Base-by-base conservation (phyloP, 2,888 invertebrate genomes). In the Dynastes grantii region DNA sequence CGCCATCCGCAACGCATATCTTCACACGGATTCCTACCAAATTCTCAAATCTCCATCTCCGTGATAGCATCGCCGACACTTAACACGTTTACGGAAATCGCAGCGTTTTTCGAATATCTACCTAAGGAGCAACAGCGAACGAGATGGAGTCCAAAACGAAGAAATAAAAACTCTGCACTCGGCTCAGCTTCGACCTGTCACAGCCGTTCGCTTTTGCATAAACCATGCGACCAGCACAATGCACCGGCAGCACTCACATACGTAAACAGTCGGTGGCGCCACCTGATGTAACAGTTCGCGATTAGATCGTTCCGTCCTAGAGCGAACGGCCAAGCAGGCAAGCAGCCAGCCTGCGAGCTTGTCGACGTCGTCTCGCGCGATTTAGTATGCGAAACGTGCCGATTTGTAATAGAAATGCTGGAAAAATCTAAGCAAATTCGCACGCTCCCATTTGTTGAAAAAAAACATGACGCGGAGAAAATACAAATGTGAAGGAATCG, bases 281-380 rank as follows among this genome's bases (percentile, higher is more conserved):
- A 75, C 73, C 73, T 75, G 73, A 61, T 40, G 29, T 75, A 75
- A 75, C 73, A 61, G 49, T 75, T 75, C 58, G 73, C 73, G 73
- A 75, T 75, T 75, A 75, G 73, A 75, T 75, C 73, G 73, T 75
- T 61, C 27, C 73, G 61, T 61, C 27, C 27, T 68, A 68, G 73
- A 8, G 71, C 71, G 73, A 8, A 55, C 58, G 16, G 22, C 11
- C 37, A 5, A 9, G 16, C 37, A 5, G n/a, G 16, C 51, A n/a
- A 13, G 32, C 49, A 6, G 27, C 68, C 51, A 45, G n/a, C 49
- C 11, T 45, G 45, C 11, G 29, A 27, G 2, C 9, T 29, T 22
- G 65, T 45, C 65, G 65, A 67, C 40, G 16, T 32, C 16, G 32
- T 55, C 22, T 49, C 29, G 27, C 61, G 55, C 73, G 45, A 75